Evolutionary conservation across 1,140 invertebrate genomes (phyloP), one percentile per base, ranked within the genome.

Genomic region (Drosophila nebulosa): DNA sequence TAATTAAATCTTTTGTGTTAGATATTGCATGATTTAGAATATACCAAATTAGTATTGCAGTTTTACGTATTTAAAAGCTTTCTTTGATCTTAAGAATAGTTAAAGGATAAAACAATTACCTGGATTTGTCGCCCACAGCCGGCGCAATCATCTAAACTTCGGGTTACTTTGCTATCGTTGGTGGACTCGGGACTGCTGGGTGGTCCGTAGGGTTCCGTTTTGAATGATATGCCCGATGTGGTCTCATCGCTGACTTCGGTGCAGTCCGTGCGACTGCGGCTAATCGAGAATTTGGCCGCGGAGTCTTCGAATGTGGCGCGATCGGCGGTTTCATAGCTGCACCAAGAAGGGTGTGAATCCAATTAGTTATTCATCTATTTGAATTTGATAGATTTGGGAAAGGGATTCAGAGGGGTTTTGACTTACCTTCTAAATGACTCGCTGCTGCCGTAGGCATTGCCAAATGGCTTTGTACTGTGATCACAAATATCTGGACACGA

Each of bases 71-170:
- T n/a, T n/a, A n/a, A n/a, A n/a, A n/a, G n/a, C n/a, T n/a, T n/a
- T n/a, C n/a, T n/a, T n/a, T n/a, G n/a, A n/a, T n/a, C n/a, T n/a
- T n/a, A n/a, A n/a, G n/a, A 12, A 12, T 10, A 12, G 10, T 12
- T 12, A 32, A 10, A 32, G 2, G 2, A 12, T 10, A 2, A 12
- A 12, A 3, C 30, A 12, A 51, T 58, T 63, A 91, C 91, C 90
- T 91, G 91, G 72, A 91, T 91, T 68, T 90, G 77, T 67, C 90
- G 90, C 26, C 91, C 90, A 78, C 91, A 91, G 56, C 91, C 91
- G n/a, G 90, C 90, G 64, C 91, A 91, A 69, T 91, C 90, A 35
- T 91, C 90, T 5, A 78, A 65, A 72, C 71, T 80, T 70, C 89
- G 86, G 42, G 70, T 71, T 66, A 78, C 39, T 73, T 90, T 90